phyloP scores from a whole-genome alignment of 2,797 vertebrate genomes.

The Nasua narica region DNA sequence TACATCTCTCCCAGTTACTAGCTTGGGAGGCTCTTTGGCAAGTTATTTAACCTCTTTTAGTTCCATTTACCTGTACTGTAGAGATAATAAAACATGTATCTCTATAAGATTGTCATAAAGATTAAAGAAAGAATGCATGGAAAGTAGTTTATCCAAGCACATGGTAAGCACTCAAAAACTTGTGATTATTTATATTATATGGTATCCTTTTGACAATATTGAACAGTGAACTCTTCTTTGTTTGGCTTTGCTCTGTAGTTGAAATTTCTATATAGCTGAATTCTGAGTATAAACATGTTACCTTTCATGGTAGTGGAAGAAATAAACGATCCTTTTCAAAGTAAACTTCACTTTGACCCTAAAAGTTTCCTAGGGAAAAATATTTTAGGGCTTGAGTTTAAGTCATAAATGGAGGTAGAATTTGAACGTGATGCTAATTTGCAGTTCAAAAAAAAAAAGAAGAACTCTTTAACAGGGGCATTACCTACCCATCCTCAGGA shows the following conservation, averaged over 20 bases:
- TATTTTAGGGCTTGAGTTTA: background rate
- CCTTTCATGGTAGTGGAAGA: constrained; percentile 1
- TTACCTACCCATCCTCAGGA: background rate
- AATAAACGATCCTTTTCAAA: constrained; percentile 24
- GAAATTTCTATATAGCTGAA: background rate
- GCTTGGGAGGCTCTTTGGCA: background rate
- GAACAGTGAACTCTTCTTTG: background rate
- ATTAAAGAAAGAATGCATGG: background rate
- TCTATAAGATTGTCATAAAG: background rate
- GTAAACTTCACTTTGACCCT: background rate
- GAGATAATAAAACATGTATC: background rate
- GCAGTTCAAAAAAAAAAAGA: background rate
- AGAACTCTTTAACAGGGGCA: background rate
- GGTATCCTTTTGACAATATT: background rate
- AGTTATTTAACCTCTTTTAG: background rate
- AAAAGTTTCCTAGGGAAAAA: background rate
- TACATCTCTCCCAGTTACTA: background rate
- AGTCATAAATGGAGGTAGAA: background rate
- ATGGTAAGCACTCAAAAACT: background rate
- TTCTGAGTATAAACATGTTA: background rate
- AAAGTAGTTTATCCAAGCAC: constrained; percentile 10
- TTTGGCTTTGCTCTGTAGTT: constrained; percentile 4
- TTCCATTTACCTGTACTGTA: background rate
- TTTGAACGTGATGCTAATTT: constrained; percentile 30
- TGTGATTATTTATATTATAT: background rate